Evolutionary conservation across 2,113 vertebrate genomes (phyloP), one percentile per base, ranked within the genome.

Genomic region (Struthidea cinerea): DNA sequence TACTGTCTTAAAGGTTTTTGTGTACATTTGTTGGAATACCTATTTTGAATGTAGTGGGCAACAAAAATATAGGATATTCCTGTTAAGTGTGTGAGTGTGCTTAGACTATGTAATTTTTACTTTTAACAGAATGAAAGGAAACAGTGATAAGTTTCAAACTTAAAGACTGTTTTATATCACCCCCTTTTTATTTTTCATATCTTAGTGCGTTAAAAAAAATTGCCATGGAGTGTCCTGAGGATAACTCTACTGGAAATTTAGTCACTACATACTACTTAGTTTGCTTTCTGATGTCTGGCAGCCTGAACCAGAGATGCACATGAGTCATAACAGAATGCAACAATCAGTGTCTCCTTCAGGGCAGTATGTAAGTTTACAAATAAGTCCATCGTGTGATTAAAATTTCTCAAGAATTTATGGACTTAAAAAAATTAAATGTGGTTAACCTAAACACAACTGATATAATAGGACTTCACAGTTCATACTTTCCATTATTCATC

Each of bases 401-500:
- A 73, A 92, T 95, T 96, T 90, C 81, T 94, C 76, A 93, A 93
- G 68, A 53, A 78, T 93, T 96, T 93, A 74, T 83, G 63, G 55
- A 16, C 52, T 92, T 84, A 53, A 93, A 90, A 93, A 82, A 70
- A 64, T 79, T 84, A 87, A 76, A 79, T 82, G 77, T 93, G 80
- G 93, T 75, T 94, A 94, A 84, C 83, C 64, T 90, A 93, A 95
- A 86, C 79, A 76, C 65, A 93, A 64, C 39, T 39, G 69, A 86
- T 96, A 83, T 46, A 95, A 90, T 85, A 89, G 30, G 77, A 87
- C 74, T 93, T 93, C 87, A 89, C 79, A 94, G 81, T 92, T 95
- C 93, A 92, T 86, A 89, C 46, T 94, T 97, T 95, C 91, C 90
- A 89, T 95, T 94, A 93, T 89, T 94, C 89, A 94, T 82, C 70